These are phyloP conservation scores for Pelochelys cantorii DNA, from an alignment of 2,797 vertebrate species.

Conservation along the genomic window DNA sequence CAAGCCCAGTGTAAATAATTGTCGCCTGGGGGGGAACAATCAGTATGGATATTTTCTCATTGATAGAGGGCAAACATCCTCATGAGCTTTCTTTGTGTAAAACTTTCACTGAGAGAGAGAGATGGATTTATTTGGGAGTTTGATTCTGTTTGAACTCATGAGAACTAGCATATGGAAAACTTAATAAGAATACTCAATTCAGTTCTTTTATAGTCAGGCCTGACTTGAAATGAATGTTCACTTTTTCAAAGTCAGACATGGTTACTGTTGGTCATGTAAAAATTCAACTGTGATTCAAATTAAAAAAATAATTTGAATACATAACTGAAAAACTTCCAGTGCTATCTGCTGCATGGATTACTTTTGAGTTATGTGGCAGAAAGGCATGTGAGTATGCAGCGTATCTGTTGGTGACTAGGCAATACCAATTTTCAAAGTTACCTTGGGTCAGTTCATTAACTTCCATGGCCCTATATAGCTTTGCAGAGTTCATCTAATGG, in stretches of 20 bases:
- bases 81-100: too few species aligned
- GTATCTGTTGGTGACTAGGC: background rate
- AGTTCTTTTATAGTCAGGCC: background rate
- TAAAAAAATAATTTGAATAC: slow-evolving; percentile 49
- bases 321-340: background rate
- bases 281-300: slow-evolving; percentile 42
- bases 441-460: background rate
- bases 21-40: too few species aligned
- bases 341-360: background rate
- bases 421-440: background rate
- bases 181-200: slow-evolving; percentile 59
- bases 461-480: background rate
- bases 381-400: background rate
- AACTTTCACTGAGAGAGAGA: too few species aligned
- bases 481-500: background rate
- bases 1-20: too few species aligned
- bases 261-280: slow-evolving; percentile 39
- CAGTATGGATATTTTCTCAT: too few species aligned
- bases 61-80: too few species aligned
- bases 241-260: background rate
- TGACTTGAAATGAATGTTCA: slow-evolving; percentile 1
- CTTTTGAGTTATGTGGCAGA: background rate
- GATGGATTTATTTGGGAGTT: too few species aligned
- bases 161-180: slow-evolving; percentile 37
- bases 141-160: slow-evolving; percentile 39